These are phyloP conservation scores for Melierax canorus DNA, from an alignment of 2,113 vertebrate species.

Conservation along the genomic window DNA sequence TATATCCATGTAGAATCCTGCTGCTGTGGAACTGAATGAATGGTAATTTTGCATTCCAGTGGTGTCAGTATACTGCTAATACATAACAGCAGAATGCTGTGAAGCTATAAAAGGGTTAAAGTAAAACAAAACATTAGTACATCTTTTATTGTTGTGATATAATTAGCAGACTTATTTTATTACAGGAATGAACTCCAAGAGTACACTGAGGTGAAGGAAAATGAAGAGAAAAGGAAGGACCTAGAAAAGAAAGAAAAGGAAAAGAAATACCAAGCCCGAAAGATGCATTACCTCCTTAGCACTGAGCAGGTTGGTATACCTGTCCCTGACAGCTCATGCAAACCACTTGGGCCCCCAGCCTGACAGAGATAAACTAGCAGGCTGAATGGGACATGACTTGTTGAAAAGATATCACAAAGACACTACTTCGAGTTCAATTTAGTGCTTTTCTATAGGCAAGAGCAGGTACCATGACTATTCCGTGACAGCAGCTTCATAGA, in stretches of 20 bases:
- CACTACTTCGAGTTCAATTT: constrained; percentile 77
- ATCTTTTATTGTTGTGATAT: not conserved
- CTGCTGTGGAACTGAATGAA: not conserved
- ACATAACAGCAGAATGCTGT: not conserved
- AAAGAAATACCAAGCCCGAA: constrained; percentile 78
- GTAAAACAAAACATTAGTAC: not conserved
- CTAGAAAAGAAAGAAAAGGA: constrained; percentile 75
- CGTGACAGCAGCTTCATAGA: constrained; percentile 61
- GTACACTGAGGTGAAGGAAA: constrained; percentile 76
- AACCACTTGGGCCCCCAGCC: constrained; percentile 60
- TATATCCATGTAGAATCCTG: not conserved
- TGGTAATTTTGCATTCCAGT: not conserved
- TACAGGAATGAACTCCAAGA: constrained; percentile 83
- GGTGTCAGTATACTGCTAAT: not conserved
- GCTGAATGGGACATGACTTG: constrained; percentile 80
- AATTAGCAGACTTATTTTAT: constrained; percentile 18
- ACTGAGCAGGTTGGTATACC: constrained; percentile 86
- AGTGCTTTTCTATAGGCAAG: constrained; percentile 56
- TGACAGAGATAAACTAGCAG: constrained; percentile 80
- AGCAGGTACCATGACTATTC: constrained; percentile 61
- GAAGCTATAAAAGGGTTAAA: not conserved
- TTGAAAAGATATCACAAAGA: constrained; percentile 79
- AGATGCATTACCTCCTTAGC: constrained; percentile 93
- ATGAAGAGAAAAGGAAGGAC: constrained; percentile 71
- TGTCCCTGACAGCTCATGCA: constrained; percentile 72